Evolutionary conservation across 2,797 vertebrate species (phyloP).

Genomic region (Onychomys leucogaster): DNA sequence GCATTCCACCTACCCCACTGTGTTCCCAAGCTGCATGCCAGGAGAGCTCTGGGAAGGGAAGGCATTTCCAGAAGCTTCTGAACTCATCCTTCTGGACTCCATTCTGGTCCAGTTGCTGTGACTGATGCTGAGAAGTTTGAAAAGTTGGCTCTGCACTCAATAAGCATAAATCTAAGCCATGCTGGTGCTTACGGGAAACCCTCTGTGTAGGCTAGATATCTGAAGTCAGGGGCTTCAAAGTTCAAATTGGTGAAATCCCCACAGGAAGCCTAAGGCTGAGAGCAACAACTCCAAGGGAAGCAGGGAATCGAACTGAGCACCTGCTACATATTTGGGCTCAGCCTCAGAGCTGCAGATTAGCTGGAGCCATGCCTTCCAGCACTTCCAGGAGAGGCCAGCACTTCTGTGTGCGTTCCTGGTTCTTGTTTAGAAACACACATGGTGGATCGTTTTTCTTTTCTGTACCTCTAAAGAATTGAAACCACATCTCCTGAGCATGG

Average conservation of each 20-base stretch:
- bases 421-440: neutral
- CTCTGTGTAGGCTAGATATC: neutral
- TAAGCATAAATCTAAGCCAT: neutral
- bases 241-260: neutral
- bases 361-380: neutral
- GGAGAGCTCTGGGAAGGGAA: neutral
- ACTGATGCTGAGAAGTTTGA: neutral
- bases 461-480: conserved; percentile 4
- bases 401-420: neutral
- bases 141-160: neutral
- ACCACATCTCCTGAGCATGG: neutral
- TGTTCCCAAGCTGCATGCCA: neutral
- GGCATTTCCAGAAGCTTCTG: neutral
- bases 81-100: neutral
- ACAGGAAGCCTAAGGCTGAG: neutral
- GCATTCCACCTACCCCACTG: neutral
- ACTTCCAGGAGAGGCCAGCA: neutral
- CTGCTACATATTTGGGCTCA: neutral
- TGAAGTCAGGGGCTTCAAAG: conserved; percentile 37
- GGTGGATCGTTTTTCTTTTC: neutral
- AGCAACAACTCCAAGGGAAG: no score
- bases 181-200: neutral
- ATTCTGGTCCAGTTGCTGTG: neutral
- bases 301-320: neutral
- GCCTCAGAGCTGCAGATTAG: neutral